These are phyloP conservation scores for Oreochromis tanganicae DNA, from an alignment of 2,113 vertebrate genomes.

Conservation along the genomic window DNA sequence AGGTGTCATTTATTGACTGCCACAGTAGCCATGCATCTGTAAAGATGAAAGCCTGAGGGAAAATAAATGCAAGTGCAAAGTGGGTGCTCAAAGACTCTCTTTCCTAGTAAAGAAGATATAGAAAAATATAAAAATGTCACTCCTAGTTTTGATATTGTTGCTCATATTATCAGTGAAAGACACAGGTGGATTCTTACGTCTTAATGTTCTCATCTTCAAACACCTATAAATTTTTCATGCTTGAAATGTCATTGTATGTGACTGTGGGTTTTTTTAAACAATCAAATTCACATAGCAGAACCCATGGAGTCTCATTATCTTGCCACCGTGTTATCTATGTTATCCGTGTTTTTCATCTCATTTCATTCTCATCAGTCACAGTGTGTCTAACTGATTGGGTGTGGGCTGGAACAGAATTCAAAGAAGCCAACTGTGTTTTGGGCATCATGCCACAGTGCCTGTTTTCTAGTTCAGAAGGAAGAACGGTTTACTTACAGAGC, in stretches of 20 bases:
- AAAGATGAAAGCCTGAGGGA: constrained; percentile 42
- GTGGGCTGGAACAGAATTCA: neutral
- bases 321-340: neutral
- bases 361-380: neutral
- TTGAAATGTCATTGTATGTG: neutral
- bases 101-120: neutral
- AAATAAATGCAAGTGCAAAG: constrained; percentile 21
- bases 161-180: neutral
- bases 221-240: neutral
- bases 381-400: neutral
- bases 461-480: neutral
- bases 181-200: neutral
- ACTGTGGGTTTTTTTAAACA: neutral
- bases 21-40: constrained; percentile 7
- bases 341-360: neutral
- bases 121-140: constrained; percentile 6
- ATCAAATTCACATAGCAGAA: neutral
- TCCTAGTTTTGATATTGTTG: neutral
- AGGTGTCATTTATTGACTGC: constrained; percentile 27
- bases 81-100: constrained; percentile 1
- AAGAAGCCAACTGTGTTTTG: neutral
- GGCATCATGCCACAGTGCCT: neutral
- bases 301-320: neutral
- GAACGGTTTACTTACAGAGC: neutral
- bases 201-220: neutral